Evolutionary conservation across 2,888 invertebrate species (phyloP).

Genomic region (Chaitophorus viminalis): DNA sequence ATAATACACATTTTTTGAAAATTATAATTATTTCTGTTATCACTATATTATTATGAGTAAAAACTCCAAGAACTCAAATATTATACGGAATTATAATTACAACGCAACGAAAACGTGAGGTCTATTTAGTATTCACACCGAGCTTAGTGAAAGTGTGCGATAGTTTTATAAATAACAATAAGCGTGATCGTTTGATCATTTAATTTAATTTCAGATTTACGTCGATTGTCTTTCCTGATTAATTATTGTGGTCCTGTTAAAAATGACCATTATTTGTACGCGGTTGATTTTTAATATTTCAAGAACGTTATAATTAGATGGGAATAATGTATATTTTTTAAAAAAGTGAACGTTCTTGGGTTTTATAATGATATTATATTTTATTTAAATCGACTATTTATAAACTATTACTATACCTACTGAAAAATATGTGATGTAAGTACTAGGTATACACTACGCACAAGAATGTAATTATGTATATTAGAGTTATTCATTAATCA

Average conservation of each 20-base stretch:
- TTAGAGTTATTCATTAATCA: too few relatives aligned
- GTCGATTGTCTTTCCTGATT: conserved; percentile 21
- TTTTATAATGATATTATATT: background rate
- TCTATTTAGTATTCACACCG: background rate
- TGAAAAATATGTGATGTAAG: too few relatives aligned
- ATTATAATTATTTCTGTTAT: conserved; percentile 18
- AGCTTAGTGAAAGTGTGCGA: conserved; percentile 53
- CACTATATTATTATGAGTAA: conserved; percentile 21
- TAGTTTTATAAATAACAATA: conserved; percentile 37
- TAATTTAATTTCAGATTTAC: conserved; percentile 17
- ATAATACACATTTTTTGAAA: conserved; percentile 23
- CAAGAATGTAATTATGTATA: too few relatives aligned
- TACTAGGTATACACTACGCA: too few relatives aligned
- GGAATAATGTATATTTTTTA: background rate
- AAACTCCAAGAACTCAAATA: conserved; percentile 28
- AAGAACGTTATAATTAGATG: background rate
- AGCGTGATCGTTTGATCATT: conserved; percentile 18
- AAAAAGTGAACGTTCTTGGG: background rate
- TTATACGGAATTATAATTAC: background rate
- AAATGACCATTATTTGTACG: background rate
- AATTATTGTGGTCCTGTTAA: background rate
- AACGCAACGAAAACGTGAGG: conserved; percentile 1
- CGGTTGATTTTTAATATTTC: background rate
- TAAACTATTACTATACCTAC: background rate
- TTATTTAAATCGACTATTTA: background rate